Evolutionary conservation across 1,140 invertebrate genomes (phyloP).

Genomic region (Pollicipes pollicipes): DNA sequence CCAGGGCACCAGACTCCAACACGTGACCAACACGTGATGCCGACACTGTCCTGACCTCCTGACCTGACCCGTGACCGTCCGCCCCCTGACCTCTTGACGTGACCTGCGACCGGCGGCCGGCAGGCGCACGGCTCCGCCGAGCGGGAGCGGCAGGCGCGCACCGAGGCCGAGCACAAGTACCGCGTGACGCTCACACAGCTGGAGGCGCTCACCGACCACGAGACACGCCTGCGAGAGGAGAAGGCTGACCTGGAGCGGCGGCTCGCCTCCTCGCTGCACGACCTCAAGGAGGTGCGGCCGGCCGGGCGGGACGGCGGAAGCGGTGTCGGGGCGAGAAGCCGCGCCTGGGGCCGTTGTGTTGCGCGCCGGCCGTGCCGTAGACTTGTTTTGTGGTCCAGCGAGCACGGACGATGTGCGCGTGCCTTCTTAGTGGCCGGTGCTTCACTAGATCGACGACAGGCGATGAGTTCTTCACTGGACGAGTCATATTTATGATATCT

Average conservation of each 20-base stretch:
- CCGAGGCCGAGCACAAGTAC: constrained; percentile 51
- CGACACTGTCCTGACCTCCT: too few relatives aligned
- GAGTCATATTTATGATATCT: too few relatives aligned
- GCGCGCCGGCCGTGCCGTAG: neutral
- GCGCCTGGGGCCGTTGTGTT: too few relatives aligned
- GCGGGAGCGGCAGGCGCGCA: constrained; percentile 34
- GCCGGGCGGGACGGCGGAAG: neutral
- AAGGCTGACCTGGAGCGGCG: constrained; percentile 63
- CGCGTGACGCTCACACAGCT: constrained; percentile 47
- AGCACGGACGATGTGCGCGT: too few relatives aligned
- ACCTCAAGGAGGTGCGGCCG: constrained; percentile 53
- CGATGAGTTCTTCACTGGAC: too few relatives aligned
- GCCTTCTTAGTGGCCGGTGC: too few relatives aligned
- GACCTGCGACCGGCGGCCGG: too few relatives aligned
- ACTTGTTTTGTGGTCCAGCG: neutral
- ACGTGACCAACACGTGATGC: too few relatives aligned
- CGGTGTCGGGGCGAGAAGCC: neutral
- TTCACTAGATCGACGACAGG: too few relatives aligned
- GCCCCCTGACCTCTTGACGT: too few relatives aligned
- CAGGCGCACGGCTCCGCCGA: constrained; percentile 31
- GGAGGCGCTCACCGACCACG: constrained; percentile 49
- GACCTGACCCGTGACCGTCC: too few relatives aligned
- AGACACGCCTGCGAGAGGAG: constrained; percentile 54
- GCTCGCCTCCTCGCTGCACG: constrained; percentile 63
- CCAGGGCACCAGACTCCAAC: too few relatives aligned